Conservation (phyloP, 2,797 vertebrate species). For the Dicrostonyx torquatus region DNA sequence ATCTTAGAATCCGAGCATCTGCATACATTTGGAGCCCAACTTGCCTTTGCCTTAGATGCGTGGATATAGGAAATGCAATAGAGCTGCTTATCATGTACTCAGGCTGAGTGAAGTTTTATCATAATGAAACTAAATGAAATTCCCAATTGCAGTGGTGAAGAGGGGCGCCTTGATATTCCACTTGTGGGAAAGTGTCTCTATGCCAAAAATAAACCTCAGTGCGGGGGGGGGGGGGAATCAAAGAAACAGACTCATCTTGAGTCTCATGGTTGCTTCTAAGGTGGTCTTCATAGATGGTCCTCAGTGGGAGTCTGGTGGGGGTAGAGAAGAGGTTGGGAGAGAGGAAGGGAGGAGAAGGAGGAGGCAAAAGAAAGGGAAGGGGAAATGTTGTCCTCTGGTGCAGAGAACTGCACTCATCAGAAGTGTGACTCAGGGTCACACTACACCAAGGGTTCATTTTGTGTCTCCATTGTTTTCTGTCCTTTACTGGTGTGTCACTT, state of each 20-base stretch:
- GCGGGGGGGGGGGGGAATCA: neutral
- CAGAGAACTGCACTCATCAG: neutral
- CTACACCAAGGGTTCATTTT: neutral
- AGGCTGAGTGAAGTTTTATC: slow-evolving; percentile 52
- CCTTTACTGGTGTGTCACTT: neutral
- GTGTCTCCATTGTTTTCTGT: neutral
- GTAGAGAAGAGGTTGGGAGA: neutral
- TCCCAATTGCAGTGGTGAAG: slow-evolving; percentile 40
- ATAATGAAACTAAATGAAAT: slow-evolving; percentile 71
- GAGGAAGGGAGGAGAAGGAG: neutral
- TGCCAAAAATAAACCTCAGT: slow-evolving; percentile 22
- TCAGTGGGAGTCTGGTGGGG: no score
- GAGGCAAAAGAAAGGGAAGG: neutral
- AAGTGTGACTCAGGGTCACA: neutral
- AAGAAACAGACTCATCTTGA: neutral
- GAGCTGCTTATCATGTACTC: slow-evolving; percentile 54
- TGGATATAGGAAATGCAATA: slow-evolving; percentile 35
- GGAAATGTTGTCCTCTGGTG: neutral
- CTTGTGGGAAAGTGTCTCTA: slow-evolving; percentile 30
- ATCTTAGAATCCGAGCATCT: slow-evolving; percentile 62
- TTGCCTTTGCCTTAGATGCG: slow-evolving; percentile 26
- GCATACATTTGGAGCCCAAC: slow-evolving; percentile 52
- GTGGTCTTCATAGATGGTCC: neutral
- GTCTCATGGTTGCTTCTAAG: neutral
- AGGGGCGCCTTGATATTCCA: slow-evolving; percentile 40